These are phyloP conservation scores for Cervus canadensis DNA, from an alignment of 2,113 vertebrate genomes.

Conservation along the genomic window DNA sequence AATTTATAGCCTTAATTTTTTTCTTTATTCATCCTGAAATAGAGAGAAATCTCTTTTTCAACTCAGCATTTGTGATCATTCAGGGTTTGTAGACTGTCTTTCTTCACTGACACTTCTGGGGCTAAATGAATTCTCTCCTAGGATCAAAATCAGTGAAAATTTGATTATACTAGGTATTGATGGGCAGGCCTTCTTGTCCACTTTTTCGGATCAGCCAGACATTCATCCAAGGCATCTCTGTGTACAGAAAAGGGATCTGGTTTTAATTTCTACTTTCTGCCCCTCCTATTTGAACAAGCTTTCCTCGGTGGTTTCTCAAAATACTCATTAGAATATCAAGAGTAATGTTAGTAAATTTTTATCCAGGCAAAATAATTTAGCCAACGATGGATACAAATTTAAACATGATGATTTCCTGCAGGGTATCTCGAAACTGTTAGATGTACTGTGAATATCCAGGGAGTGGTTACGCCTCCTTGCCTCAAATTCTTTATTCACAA, in stretches of 20 bases:
- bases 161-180: neutral
- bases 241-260: neutral
- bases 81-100: neutral
- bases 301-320: neutral
- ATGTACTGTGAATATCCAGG: neutral
- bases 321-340: neutral
- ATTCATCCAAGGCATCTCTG: neutral
- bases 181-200: neutral
- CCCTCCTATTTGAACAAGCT: neutral
- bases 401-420: neutral
- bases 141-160: neutral
- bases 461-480: neutral
- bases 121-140: constrained; percentile 16
- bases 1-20: neutral
- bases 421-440: neutral
- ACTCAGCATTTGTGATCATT: neutral
- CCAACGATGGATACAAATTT: neutral
- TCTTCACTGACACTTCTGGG: neutral
- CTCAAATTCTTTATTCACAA: neutral
- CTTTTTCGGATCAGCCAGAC: neutral
- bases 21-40: neutral
- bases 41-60: neutral
- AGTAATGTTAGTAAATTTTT: neutral
- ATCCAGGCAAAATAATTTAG: neutral
- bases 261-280: neutral